Evolutionary conservation across 2,113 vertebrate species (phyloP), one percentile per base, ranked within the genome.

Genomic region (Phalacrocorax pelagicus): DNA sequence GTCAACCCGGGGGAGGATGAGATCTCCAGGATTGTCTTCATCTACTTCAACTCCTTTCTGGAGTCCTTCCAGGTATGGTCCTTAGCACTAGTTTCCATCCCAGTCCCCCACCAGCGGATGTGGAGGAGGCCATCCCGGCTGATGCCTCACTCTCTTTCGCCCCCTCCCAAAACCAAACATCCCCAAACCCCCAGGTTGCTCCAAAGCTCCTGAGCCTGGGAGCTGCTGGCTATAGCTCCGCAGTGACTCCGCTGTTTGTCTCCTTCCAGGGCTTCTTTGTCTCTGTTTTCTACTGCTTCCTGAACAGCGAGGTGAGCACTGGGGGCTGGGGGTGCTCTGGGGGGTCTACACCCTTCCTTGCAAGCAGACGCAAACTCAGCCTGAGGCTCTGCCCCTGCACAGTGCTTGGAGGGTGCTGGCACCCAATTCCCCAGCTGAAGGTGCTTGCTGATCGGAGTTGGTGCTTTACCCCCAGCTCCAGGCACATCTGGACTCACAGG

Each of bases 21-120:
- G 95, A 98, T 99, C 96, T 99, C 99, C 70, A 98, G 99, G 77
- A 97, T 99, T 1, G 99, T 99, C 94, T 99, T 99, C 98, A 99
- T 99, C 94, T 99, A 99, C 92, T 99, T 99, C 98, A 99, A 99
- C 96, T 99, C 99, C 27, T 99, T 99, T 82, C 97, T 99, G 96
- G 99, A 99, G 75, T 99, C 99, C 54, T 99, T 99, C 97, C 99
- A 99, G 99, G 99, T 99, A 97, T 6, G 14, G 2, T 54, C 18
- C 34, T 73, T 47, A 29, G 55, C 38, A 20, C 8, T 24, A 29
- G 9, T 38, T 57, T 44, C 46, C 13, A 14, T 44, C 44, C 66
- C 42, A 21, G 12, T 44, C 4, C 8, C 18, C 30, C 58, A 75
- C 18, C 36, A 59, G 42, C 49, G 40, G 47, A 44, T 86, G 55